Evolutionary conservation across 2,113 vertebrate species (phyloP).

Genomic region (Brachypodius melanocephalos): DNA sequence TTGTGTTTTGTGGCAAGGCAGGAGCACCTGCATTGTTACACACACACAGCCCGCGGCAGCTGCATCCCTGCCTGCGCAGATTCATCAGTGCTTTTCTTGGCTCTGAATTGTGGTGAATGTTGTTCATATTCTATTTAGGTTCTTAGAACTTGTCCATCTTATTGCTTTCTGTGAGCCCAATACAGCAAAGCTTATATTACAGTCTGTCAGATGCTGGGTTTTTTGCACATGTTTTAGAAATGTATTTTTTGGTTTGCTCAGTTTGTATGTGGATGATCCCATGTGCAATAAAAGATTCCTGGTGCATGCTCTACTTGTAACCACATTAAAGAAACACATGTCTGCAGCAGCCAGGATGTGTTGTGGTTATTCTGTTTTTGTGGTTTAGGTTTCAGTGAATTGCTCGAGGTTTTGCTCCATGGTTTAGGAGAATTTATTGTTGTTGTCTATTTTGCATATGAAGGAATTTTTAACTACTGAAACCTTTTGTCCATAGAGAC

Average conservation of each 20-base stretch:
- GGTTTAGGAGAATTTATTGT: neutral
- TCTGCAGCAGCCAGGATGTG: conserved; percentile 13
- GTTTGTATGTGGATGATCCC: neutral
- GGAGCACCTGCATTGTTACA: neutral
- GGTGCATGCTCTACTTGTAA: neutral
- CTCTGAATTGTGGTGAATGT: neutral
- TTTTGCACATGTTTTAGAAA: neutral
- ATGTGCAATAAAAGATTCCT: neutral
- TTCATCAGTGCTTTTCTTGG: neutral
- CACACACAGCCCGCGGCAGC: neutral
- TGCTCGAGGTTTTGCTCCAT: neutral
- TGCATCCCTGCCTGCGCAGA: neutral
- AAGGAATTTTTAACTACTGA: neutral
- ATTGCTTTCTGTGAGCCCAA: neutral
- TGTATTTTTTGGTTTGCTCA: neutral
- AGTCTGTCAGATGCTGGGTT: neutral
- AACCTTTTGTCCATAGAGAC: neutral
- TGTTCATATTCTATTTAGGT: neutral
- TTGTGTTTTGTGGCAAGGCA: neutral
- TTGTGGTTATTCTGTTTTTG: neutral
- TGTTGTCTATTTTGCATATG: neutral
- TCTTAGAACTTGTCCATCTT: neutral
- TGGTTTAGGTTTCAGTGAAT: conserved; percentile 20
- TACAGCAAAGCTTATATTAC: neutral
- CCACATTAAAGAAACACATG: conserved; percentile 4